Evolutionary conservation across 2,113 vertebrate genomes (phyloP), one percentile per base, ranked within the genome.

Genomic region (Entomyzon cyanotis): DNA sequence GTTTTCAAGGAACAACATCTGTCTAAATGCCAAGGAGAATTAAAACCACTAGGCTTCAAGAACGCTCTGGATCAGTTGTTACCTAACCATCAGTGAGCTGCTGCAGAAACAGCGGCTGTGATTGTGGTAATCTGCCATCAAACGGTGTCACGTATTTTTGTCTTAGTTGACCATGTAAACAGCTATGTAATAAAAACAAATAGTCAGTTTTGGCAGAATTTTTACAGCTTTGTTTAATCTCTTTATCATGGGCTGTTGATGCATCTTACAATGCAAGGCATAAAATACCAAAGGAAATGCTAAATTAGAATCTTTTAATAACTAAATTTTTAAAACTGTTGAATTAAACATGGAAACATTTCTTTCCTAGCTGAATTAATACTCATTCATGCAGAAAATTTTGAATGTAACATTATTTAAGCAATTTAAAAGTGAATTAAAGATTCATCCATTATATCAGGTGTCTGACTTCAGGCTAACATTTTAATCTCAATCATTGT

Each of bases 361-460:
- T 92, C 46, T 95, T 96, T 90, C 86, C 67, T 71, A 75, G 41
- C 71, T 86, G 94, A 96, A 87, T 91, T 95, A 97, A 94, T 92
- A 78, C 41, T 95, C 92, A 94, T 63, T 94, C 47, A 24, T 56
- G 90, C 64, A 97, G 76, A 94, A 96, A 96, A 92, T 84, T 85
- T 69, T 88, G 87, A 91, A 95, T 96, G 90, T 88, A 95, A 93
- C 68, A 79, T 94, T 82, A 84, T 74, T 97, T 90, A 91, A 96
- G 81, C 88, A 96, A 95, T 97, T 96, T 97, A 83, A 96, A 97
- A 96, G 28, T 77, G 64, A 94, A 97, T 95, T 96, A 92, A 96
- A 95, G 28, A 91, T 96, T 96, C 59, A 28, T 92, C 88, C 84
- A 52, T 94, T 90, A 65, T 93, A 91, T 94, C 92, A 89, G 80